Evolutionary conservation across 1,140 invertebrate genomes (phyloP).

Genomic region (Doryteuthis pealeii): DNA sequence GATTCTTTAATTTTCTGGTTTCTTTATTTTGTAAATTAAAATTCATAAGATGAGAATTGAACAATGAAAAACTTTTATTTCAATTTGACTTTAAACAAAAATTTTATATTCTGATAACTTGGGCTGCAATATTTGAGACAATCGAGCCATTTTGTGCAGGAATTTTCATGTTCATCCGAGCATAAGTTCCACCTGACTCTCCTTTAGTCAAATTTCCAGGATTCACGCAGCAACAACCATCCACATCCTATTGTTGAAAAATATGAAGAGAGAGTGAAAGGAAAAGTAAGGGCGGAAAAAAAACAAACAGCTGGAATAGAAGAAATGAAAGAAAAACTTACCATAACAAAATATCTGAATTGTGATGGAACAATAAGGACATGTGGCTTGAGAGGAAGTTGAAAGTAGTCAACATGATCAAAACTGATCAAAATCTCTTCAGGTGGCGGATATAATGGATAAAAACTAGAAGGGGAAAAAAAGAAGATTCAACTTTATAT

Average conservation of each 20-base stretch:
- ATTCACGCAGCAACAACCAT: constrained; percentile 79
- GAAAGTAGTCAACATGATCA: constrained; percentile 65
- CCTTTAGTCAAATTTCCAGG: constrained; percentile 78
- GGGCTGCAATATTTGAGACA: background rate
- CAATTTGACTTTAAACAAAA: background rate
- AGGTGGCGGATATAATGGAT: constrained; percentile 77
- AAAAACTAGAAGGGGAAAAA: constrained; percentile 63
- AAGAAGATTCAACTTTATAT: constrained; percentile 6
- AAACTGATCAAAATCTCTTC: constrained; percentile 72
- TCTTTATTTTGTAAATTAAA: no score
- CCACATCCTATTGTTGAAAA: constrained; percentile 72
- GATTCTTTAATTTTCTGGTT: no score
- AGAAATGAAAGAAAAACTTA: constrained; percentile 38
- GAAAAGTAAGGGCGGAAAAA: no score
- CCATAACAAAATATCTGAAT: constrained; percentile 80
- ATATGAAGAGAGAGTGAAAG: constrained; percentile 35
- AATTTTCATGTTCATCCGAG: constrained; percentile 54
- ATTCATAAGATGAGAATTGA: no score
- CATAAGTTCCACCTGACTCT: constrained; percentile 65
- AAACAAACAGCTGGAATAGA: no score
- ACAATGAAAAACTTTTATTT: background rate
- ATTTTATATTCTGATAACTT: background rate
- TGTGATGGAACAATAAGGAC: constrained; percentile 82
- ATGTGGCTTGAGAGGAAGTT: constrained; percentile 71
- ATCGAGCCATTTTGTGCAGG: background rate